These are phyloP conservation scores for Ciconia maguari DNA, from an alignment of 2,113 vertebrate species.

Conservation along the genomic window DNA sequence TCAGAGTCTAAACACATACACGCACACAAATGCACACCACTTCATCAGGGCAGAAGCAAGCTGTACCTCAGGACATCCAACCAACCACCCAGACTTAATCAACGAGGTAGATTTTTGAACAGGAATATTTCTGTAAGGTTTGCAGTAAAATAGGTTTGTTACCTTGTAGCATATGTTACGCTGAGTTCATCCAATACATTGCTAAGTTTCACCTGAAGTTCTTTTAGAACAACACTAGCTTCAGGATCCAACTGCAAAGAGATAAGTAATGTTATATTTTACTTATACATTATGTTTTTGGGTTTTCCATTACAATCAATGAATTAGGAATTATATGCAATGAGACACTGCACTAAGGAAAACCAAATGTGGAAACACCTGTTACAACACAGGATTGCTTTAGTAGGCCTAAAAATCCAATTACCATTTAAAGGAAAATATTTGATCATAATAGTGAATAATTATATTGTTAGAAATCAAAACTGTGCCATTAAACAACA, in stretches of 20 bases:
- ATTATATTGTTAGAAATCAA: background rate
- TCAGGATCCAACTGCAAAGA: slow-evolving; percentile 91
- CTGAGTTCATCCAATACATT: slow-evolving; percentile 92
- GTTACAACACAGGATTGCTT: background rate
- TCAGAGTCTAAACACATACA: background rate
- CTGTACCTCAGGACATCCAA: background rate
- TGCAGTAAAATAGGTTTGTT: slow-evolving; percentile 11
- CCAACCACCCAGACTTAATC: background rate
- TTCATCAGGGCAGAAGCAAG: background rate
- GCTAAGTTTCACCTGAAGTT: slow-evolving; percentile 93
- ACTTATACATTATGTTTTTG: background rate
- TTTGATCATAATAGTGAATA: background rate
- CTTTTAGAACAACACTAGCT: slow-evolving; percentile 89
- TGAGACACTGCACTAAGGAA: background rate
- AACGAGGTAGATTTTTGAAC: background rate
- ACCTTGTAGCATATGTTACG: slow-evolving; percentile 88
- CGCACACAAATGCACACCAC: background rate
- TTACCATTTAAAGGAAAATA: background rate
- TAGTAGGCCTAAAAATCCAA: background rate
- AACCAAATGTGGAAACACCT: slow-evolving; percentile 32
- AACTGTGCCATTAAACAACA: background rate
- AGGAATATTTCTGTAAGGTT: background rate
- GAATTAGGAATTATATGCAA: background rate
- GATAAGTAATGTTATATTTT: background rate
- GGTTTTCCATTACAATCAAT: background rate